These are phyloP conservation scores for Lycopodina hypogea DNA, from an alignment of 37 sponge, comb jelly and placozoan genomes.

Conservation along the genomic window DNA sequence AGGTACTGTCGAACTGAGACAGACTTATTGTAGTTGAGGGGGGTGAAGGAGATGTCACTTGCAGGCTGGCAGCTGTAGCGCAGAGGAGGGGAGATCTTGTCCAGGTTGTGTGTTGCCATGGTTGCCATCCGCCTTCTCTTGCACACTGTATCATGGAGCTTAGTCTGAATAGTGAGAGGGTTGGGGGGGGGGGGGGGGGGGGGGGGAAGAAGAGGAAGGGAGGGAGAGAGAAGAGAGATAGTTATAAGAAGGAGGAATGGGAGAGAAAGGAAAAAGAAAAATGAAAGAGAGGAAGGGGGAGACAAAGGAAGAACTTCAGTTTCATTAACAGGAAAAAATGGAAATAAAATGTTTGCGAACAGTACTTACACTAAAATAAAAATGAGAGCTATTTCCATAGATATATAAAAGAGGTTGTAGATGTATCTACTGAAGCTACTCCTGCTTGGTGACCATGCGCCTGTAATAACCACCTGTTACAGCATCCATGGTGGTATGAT, in stretches of 20 bases:
- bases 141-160: slow-evolving; percentile 82
- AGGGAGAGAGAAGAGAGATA: neutral
- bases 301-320: too few species aligned
- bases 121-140: slow-evolving; percentile 77
- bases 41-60: slow-evolving; percentile 48
- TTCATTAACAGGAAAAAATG: too few species aligned
- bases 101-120: slow-evolving; percentile 86
- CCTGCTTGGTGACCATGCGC: too few species aligned
- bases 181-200: neutral
- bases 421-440: too few species aligned
- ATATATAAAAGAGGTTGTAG: too few species aligned
- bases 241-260: neutral
- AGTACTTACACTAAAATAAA: too few species aligned
- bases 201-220: neutral
- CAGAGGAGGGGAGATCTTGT: slow-evolving; percentile 61
- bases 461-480: too few species aligned
- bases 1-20: slow-evolving; percentile 61
- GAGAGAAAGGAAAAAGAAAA: too few species aligned
- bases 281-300: too few species aligned
- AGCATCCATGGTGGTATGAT: too few species aligned
- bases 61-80: slow-evolving; percentile 37
- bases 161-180: slow-evolving; percentile 39
- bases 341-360: too few species aligned
- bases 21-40: slow-evolving; percentile 53
- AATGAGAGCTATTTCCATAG: too few species aligned